Evolutionary conservation across 2,113 vertebrate species (phyloP), one percentile per base, ranked within the genome.

Genomic region (Centropus bengalensis): DNA sequence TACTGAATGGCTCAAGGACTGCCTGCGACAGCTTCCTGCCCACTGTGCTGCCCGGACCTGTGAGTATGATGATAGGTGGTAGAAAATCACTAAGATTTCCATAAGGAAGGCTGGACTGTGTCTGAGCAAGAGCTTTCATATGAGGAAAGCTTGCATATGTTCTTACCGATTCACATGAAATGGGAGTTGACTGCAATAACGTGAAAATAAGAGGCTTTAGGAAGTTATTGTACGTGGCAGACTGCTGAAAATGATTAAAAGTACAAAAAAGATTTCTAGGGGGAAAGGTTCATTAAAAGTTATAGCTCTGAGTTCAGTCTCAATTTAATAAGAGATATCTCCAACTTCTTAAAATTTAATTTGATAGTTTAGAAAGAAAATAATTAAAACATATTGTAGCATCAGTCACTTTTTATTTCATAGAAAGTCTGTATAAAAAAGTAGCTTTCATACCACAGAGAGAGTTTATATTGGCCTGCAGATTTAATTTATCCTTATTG

Each of bases 261-360:
- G 73, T 64, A n/a, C 62, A 52, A 66, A 91, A 92, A 93, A 62
- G 24, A 63, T 92, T 95, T 77, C 74, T 63, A 67, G 20, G 70
- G 52, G 66, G 75, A 82, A 81, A 91, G 93, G 96, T 98, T 97
- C 94, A 97, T 97, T 97, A 96, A 82, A 96, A 97, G 96, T 93
- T 96, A 82, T 40, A 70, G 82, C 91, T 97, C 82, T 44, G 66
- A 93, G 93, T 96, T 96, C 74, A 76, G 54, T 58, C 47, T 64
- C 91, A 95, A 44, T 95, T 96, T 95, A 97, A 95, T 96, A 96
- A 75, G 79, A 91, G 96, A 87, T 52, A 6, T 96, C 95, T 91
- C 83, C 82, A 86, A 92, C 89, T 96, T 97, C 96, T 97, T 95
- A 95, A 96, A 97, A 92, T 97, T 97, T 97, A 96, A 98, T 98